phyloP scores from a whole-genome alignment of 2,888 invertebrate species.

The Spodoptera littoralis region DNA sequence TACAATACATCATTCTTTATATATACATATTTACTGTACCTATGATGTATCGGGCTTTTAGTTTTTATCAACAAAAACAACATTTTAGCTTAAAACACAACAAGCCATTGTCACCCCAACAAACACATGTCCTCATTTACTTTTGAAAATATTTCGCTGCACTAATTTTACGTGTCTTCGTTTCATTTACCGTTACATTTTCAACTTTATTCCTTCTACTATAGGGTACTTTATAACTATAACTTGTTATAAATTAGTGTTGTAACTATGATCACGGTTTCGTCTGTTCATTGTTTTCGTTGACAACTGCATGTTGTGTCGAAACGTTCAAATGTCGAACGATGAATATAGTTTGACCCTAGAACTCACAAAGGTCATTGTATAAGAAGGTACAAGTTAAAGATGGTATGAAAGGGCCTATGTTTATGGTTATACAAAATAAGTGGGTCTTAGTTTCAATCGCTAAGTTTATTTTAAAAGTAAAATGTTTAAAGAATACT shows the following conservation, averaged over 20 bases:
- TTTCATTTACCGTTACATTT: neutral
- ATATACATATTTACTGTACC: neutral
- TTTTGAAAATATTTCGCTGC: slow-evolving; percentile 50
- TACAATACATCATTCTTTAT: slow-evolving; percentile 15
- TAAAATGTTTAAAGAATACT: too few relatives aligned
- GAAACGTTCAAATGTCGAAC: slow-evolving; percentile 53
- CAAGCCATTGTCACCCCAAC: slow-evolving; percentile 20
- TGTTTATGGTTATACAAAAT: slow-evolving; percentile 15
- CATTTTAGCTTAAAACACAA: too few relatives aligned
- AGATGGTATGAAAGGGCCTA: slow-evolving; percentile 14
- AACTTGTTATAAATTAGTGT: slow-evolving; percentile 12
- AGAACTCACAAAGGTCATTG: slow-evolving; percentile 48
- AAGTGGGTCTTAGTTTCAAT: too few relatives aligned
- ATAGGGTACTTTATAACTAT: neutral
- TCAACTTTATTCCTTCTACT: slow-evolving; percentile 4
- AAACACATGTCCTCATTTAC: slow-evolving; percentile 47
- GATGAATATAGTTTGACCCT: slow-evolving; percentile 51
- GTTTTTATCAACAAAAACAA: neutral
- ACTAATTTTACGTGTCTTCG: slow-evolving; percentile 46
- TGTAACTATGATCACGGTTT: slow-evolving; percentile 46
- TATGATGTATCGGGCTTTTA: slow-evolving; percentile 15
- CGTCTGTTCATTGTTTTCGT: slow-evolving; percentile 60
- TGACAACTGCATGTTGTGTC: slow-evolving; percentile 49
- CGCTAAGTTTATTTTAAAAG: too few relatives aligned
- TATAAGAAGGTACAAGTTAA: slow-evolving; percentile 41